phyloP scores from a whole-genome alignment of 1,140 invertebrate species.

The Acromyrmex echinatior region DNA sequence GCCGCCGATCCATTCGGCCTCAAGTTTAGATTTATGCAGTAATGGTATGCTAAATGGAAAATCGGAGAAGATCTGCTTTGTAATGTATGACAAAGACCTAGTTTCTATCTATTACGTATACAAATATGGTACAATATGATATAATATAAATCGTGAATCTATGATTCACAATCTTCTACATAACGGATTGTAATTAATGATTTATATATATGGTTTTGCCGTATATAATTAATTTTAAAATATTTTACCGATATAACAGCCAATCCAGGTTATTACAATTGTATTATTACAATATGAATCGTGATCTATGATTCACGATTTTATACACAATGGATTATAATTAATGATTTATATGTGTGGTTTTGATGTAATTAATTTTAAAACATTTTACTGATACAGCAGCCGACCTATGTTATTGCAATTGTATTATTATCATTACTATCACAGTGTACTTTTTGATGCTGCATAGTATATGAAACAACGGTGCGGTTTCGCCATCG shows the following conservation, averaged over 20 bases:
- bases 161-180: neutral
- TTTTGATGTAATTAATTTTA: neutral
- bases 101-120: neutral
- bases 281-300: neutral
- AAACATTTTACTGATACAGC: neutral
- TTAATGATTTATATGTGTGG: neutral
- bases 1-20: slow-evolving; percentile 40
- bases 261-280: neutral
- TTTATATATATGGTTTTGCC: neutral
- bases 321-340: neutral
- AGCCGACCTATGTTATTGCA: neutral
- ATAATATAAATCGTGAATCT: neutral
- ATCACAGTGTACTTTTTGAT: neutral
- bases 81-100: slow-evolving; percentile 3
- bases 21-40: slow-evolving; percentile 54
- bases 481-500: neutral
- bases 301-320: neutral
- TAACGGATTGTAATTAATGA: neutral
- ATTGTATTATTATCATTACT: neutral
- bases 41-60: slow-evolving; percentile 40
- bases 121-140: neutral
- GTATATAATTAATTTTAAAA: slow-evolving; percentile 5
- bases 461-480: too few species aligned
- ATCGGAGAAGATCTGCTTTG: slow-evolving; percentile 19
- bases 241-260: neutral